Conservation (phyloP, 2,888 invertebrate genomes). For the Meghimatium bilineatum region DNA sequence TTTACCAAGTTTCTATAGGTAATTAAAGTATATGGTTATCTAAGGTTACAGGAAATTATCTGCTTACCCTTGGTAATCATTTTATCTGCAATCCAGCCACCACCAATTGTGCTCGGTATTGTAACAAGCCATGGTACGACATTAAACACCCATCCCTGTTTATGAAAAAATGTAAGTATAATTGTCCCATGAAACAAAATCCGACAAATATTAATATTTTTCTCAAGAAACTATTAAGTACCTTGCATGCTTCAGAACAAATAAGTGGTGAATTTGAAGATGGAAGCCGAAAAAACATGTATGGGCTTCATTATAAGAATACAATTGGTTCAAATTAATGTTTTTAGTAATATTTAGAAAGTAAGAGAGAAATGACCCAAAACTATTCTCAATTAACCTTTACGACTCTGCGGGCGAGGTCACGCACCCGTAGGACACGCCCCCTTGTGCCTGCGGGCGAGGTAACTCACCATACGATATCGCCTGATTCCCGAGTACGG, state of each 20-base stretch:
- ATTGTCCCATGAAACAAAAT: background rate
- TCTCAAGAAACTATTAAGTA: background rate
- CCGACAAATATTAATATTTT: background rate
- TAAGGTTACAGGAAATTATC: background rate
- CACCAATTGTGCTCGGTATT: constrained; percentile 82
- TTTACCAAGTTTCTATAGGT: no score
- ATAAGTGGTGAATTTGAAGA: background rate
- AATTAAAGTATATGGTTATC: no score
- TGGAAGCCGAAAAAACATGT: background rate
- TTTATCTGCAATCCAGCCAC: constrained; percentile 82
- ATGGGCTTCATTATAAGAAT: background rate
- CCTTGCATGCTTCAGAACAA: background rate
- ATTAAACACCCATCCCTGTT: constrained; percentile 84
- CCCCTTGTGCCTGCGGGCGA: no score
- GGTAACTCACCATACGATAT: no score
- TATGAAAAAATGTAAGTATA: background rate
- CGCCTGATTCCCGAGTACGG: no score
- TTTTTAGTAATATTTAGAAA: no score
- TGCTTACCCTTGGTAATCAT: constrained; percentile 78
- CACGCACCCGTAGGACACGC: no score
- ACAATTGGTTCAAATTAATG: background rate
- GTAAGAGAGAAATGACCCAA: no score
- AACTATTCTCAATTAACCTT: no score
- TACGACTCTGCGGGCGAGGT: no score
- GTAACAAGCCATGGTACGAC: constrained; percentile 84